phyloP scores from a whole-genome alignment of 2,113 vertebrate genomes.

The Reinhardtius hippoglossoides region DNA sequence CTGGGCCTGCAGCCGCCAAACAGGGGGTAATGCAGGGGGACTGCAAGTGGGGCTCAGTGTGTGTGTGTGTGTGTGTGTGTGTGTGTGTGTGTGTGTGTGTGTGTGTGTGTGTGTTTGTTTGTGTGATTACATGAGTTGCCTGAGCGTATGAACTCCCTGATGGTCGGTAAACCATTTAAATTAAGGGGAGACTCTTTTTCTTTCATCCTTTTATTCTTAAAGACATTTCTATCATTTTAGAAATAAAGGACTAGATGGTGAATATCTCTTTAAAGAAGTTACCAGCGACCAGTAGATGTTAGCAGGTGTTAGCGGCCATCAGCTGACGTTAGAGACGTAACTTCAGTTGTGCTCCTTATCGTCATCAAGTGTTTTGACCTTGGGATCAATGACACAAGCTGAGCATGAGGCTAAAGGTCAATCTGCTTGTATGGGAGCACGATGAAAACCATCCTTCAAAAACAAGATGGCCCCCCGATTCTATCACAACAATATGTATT shows the following conservation, averaged over 20 bases:
- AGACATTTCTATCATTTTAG: neutral
- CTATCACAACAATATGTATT: neutral
- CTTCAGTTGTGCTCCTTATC: too few relatives aligned
- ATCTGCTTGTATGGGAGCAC: too few relatives aligned
- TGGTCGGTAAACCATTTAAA: neutral
- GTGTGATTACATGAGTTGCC: neutral
- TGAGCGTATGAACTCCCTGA: neutral
- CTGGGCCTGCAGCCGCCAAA: constrained; percentile 75
- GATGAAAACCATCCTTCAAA: neutral
- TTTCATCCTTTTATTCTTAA: neutral
- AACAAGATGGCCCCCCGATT: too few relatives aligned
- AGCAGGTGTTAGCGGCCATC: too few relatives aligned
- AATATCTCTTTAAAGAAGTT: too few relatives aligned
- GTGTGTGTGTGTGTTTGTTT: neutral
- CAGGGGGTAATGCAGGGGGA: constrained; percentile 64
- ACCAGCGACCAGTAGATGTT: too few relatives aligned
- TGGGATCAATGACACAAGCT: too few relatives aligned
- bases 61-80: constrained; percentile 16
- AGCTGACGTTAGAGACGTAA: too few relatives aligned
- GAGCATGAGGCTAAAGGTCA: too few relatives aligned
- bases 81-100: too few relatives aligned
- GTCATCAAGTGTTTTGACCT: too few relatives aligned
- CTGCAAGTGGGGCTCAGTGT: neutral
- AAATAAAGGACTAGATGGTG: too few relatives aligned
- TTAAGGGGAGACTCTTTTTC: neutral